Base-by-base conservation (phyloP, 2,888 invertebrate genomes). In the Polydesmus complanatus region DNA sequence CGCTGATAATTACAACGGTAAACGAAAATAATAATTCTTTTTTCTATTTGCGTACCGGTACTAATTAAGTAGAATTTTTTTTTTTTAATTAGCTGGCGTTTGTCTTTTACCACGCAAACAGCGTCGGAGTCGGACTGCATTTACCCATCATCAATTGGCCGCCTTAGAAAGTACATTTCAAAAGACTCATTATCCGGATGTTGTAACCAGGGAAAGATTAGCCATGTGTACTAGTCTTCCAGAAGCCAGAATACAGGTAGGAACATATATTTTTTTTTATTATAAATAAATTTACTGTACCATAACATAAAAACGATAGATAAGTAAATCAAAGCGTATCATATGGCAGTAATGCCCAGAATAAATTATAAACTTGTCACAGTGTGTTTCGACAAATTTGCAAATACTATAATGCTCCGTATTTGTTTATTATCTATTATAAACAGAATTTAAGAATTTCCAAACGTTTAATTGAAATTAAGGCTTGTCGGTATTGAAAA, bases 141-240 rank as follows among this genome's bases (percentile, higher is more conserved):
- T 77, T 67, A 76, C 75, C 27, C 74, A 75, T 62, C 74, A 74
- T 63, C 77, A 77, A 63, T 68, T 77, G 25, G 72, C 73, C 2
- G 72, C 75, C 1, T 68, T 77, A 54, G 77, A 77, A 65, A 72
- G 73, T 60, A 74, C 75, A 2, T 77, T 77, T 66, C 62, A 69
- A 8, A 75, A 75, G 65, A 75, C 75, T 14, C 77, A 77, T 64
- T 77, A 77, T 67, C 77, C 77, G 37, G 77, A 77, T 68, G 74
- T 77, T 14, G 73, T 74, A 14, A 75, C 75, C 69, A 62, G 77
- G 27, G 77, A 77, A 65, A 66, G 74, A 51, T 68, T 77, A 27
- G 75, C 76, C 3, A 71, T 75, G 67, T 71, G 74, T 67, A 77
- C 76, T n/a, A 73, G 71, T 61, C 67, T 77, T 37, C 77, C 77